Evolutionary conservation across 2,797 vertebrate genomes (phyloP).

Genomic region (Delichon dasypus): DNA sequence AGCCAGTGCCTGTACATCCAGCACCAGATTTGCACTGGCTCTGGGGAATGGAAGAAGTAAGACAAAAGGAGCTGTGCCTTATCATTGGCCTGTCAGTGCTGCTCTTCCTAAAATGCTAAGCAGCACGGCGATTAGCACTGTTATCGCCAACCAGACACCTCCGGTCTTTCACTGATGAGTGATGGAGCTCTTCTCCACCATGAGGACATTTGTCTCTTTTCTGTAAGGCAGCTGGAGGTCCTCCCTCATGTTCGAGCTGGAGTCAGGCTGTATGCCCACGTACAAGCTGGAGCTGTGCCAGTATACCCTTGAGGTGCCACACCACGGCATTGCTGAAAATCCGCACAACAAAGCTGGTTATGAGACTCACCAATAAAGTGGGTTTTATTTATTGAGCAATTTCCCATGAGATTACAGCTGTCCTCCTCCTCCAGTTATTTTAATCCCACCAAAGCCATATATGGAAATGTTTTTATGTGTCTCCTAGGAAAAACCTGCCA

Average conservation of each 20-base stretch:
- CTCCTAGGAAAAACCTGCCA: neutral
- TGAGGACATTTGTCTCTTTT: neutral
- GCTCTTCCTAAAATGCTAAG: neutral
- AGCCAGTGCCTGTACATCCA: fast-evolving
- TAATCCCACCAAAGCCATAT: neutral
- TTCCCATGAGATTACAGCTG: neutral
- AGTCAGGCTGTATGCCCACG: neutral
- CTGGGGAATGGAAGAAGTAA: too few species aligned
- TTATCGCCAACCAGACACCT: neutral
- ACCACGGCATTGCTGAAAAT: neutral
- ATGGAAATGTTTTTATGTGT: neutral
- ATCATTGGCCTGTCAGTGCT: neutral
- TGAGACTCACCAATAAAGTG: neutral
- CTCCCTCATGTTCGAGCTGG: neutral
- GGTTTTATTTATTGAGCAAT: neutral
- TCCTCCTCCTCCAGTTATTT: neutral
- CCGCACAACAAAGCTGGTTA: too few species aligned
- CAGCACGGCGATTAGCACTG: neutral
- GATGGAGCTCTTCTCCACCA: neutral
- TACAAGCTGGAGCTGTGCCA: fast-evolving
- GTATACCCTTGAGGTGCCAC: fast-evolving
- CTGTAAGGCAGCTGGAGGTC: neutral
- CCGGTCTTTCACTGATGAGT: neutral
- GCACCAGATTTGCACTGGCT: fast-evolving
- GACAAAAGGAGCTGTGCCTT: neutral